Percentiles rank a stretch among this genome's conserved stretches.
Evolutionary conservation across 2,797 vertebrate species (phyloP).

Genomic region (Fistularia commersonii): DNA sequence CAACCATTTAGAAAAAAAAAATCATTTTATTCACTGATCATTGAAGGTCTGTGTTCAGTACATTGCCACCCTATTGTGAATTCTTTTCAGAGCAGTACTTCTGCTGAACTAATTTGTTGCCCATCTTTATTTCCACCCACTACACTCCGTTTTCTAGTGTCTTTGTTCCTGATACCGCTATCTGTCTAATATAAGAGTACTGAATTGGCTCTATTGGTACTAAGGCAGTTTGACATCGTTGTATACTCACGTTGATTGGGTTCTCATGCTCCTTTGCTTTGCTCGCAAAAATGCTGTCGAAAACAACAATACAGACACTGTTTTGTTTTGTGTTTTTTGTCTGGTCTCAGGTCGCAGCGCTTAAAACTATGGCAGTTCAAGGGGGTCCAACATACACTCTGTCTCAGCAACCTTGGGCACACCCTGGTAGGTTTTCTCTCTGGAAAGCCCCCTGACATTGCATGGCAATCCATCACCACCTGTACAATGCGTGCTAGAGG

Average conservation of each 20-base stretch:
- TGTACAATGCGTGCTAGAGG: slow-evolving; percentile 42
- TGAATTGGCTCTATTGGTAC: slow-evolving; percentile 10
- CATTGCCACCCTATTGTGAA: slow-evolving; percentile 9
- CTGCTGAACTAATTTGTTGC: background rate
- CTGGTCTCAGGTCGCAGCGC: slow-evolving; percentile 81
- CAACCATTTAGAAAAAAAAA: slow-evolving; percentile 5
- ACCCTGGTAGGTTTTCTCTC: slow-evolving; percentile 83
- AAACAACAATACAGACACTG: no score
- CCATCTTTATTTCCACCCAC: background rate
- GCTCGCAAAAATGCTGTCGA: background rate
- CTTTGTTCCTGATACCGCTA: slow-evolving; percentile 1
- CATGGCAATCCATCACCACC: slow-evolving; percentile 53
- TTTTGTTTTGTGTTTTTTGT: slow-evolving; percentile 16
- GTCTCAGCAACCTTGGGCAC: slow-evolving; percentile 94
- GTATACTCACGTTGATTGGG: background rate
- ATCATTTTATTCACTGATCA: slow-evolving; percentile 38
- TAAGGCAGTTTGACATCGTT: background rate
- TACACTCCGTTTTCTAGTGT: slow-evolving; percentile 1
- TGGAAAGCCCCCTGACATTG: slow-evolving; percentile 30
- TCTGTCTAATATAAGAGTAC: slow-evolving; percentile 14
- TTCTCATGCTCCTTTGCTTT: slow-evolving; percentile 7
- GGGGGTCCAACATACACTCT: slow-evolving; percentile 93
- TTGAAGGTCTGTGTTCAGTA: slow-evolving; percentile 18
- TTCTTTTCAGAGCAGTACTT: slow-evolving; percentile 11
- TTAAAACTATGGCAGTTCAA: slow-evolving; percentile 91